Base-by-base conservation (phyloP, 2,888 invertebrate species). In the Archips crataeganus region DNA sequence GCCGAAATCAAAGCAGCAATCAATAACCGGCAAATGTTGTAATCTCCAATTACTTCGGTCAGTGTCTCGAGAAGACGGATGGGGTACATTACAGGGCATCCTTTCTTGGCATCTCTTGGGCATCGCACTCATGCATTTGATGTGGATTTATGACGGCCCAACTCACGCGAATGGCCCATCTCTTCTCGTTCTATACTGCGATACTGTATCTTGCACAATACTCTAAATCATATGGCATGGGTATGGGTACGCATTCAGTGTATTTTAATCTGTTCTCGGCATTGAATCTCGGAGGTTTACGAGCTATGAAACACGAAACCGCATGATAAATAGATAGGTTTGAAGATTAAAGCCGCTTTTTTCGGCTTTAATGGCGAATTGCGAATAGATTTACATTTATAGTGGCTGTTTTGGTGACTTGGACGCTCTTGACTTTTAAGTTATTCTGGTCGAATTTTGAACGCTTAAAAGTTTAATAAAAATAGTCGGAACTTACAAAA, bases 51-150 rank as follows among this genome's bases (percentile, higher is more conserved):
- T 85, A 85, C 85, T 82, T 75, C 74, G 82, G 80, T 75, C 81
- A 83, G 79, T 84, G 84, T 86, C 85, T 79, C 78, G 77, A 63
- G 66, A 86, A 87, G 87, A 88, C 84, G 79, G 84, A 88, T 88
- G 76, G 80, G 82, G 75, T 72, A 82, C 82, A 85, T 87, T 83
- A 85, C 82, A 79, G 75, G 57, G 75, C 79, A 78, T 80, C 80
- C 77, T 77, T 80, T 72, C 77, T 79, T 80, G 76, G 79, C 70
- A 64, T 69, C 71, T 62, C 68, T 45, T 34, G 47, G 74, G 74
- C 60, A 60, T 69, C 67, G 70, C 70, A 65, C 64, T 70, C 70
- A 75, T 72, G 75, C 75, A 71, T 61, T 70, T 72, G 77, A 74
- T 62, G 75, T 70, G 77, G 77, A 79, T 79, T 79, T 79, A 79